Percentiles rank a stretch among this genome's conserved stretches.
These are phyloP conservation scores for Rostratula benghalensis DNA, from an alignment of 2,113 vertebrate species.

Conservation along the genomic window DNA sequence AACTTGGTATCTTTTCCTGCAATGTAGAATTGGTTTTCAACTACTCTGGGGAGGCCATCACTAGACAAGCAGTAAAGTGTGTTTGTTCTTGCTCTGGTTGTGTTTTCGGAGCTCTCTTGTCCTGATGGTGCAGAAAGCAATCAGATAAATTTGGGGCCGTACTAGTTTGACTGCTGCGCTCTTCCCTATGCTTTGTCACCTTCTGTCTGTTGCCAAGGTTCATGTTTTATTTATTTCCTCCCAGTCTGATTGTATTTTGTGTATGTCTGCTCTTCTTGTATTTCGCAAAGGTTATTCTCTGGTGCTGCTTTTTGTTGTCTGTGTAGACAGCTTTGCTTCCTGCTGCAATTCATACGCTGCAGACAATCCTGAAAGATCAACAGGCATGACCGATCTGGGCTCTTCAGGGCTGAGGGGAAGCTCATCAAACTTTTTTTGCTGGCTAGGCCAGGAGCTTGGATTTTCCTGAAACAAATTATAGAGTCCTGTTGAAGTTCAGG, in stretches of 20 bases:
- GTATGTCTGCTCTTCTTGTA: constrained; percentile 15
- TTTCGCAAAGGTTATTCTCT: constrained; percentile 21
- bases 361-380: constrained; percentile 33
- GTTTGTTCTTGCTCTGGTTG: neutral
- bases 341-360: constrained; percentile 11
- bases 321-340: constrained; percentile 37
- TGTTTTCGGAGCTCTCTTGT: neutral
- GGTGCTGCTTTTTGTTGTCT: constrained; percentile 36
- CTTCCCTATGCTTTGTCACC: neutral
- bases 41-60: accelerated
- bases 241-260: constrained; percentile 6
- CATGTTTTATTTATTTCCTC: constrained; percentile 17
- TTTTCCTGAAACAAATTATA: constrained; percentile 32
- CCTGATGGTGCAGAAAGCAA: neutral
- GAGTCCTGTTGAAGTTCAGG: constrained; percentile 28
- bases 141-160: neutral
- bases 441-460: neutral
- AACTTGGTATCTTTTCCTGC: neutral
- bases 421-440: constrained; percentile 19
- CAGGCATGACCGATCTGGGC: neutral
- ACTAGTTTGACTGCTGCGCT: neutral
- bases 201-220: constrained; percentile 9
- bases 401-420: neutral
- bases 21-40: neutral
- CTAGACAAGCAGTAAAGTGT: neutral